Base-by-base conservation (phyloP, 2,888 invertebrate genomes). In the Neocrepidodera transversa region DNA sequence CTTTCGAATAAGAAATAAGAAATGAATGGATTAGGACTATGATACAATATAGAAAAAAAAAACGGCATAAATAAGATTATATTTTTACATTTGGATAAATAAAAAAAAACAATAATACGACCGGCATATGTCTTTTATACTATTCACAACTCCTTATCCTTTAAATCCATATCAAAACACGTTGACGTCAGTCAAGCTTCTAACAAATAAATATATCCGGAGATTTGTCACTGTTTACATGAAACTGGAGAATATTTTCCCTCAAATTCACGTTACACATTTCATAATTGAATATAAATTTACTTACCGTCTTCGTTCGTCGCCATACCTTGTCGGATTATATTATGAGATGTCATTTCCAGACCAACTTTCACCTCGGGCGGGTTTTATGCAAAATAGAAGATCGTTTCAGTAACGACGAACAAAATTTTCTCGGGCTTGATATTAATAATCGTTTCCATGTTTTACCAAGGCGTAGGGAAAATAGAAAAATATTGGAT, bases 261-360 rank as follows among this genome's bases (percentile, higher is more conserved):
- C 1, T 23, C n/a, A 18, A 43, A 53, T 53, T 16, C 43, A 36
- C n/a, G 32, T 53, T 32, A 53, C 53, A 53, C 43, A 35, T 53
- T 53, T 35, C 43, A 53, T 53, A 53, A 53, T 53, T 23, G 43
- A 53, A 53, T 53, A 53, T 16, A 53, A 53, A 53, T 53, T 53
- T 53, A 53, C 45, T 35, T 18, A 20, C 18, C 30, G 38, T 32
- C 42, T 18, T 45, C 45, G 45, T n/a, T 16, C 26, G 45, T 45
- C 30, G 18, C 35, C 35, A 23, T 23, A 32, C 32, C 53, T 53
- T 18, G 17, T 20, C 18, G 35, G 53, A 53, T 53, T 53, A 53
- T 53, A n/a, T n/a, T n/a, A 43, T 43, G 43, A 53, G 43, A 53
- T 53, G 45, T 53, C 53, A 53, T 53, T 45, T 53, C 35, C 53